phyloP scores from a whole-genome alignment of 2,797 vertebrate genomes.

The Champsocephalus gunnari region DNA sequence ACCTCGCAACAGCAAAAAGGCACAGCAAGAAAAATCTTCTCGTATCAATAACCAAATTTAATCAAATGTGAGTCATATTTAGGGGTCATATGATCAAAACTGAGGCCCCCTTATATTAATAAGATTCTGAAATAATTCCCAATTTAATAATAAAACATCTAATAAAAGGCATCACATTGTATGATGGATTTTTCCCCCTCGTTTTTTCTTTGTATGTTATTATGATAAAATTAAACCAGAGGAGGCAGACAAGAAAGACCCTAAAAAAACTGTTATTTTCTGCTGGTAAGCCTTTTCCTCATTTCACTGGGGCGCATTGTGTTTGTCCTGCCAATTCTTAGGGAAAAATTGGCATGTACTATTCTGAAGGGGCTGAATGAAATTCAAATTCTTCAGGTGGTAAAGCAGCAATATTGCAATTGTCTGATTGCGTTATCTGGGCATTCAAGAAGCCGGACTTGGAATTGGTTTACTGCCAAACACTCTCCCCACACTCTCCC shows the following conservation, averaged over 20 bases:
- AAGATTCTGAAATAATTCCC: slow-evolving; percentile 74
- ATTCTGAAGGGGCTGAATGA: slow-evolving; percentile 79
- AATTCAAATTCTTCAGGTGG: slow-evolving; percentile 85
- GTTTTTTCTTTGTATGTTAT: slow-evolving; percentile 67
- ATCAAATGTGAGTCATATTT: slow-evolving; percentile 59
- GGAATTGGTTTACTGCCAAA: slow-evolving; percentile 86
- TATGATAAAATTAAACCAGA: slow-evolving; percentile 71
- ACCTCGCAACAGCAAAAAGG: slow-evolving; percentile 11
- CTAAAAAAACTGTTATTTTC: slow-evolving; percentile 71
- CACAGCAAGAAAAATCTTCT: slow-evolving; percentile 7
- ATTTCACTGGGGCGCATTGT: slow-evolving; percentile 73
- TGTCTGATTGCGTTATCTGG: slow-evolving; percentile 85
- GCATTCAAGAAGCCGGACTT: slow-evolving; percentile 82
- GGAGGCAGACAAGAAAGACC: slow-evolving; percentile 45
- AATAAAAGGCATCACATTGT: slow-evolving; percentile 62
- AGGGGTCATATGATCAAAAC: slow-evolving; percentile 53
- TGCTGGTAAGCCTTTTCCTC: slow-evolving; percentile 72
- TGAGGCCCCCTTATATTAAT: slow-evolving; percentile 51
- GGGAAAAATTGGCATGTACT: slow-evolving; percentile 77
- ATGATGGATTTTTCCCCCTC: slow-evolving; percentile 70
- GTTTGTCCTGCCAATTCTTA: slow-evolving; percentile 78
- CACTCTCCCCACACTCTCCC: slow-evolving; percentile 78
- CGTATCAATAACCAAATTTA: slow-evolving; percentile 45
- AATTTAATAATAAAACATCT: slow-evolving; percentile 73
- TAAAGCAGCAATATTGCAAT: slow-evolving; percentile 84